Evolutionary conservation across 2,113 vertebrate species (phyloP), one percentile per base, ranked within the genome.

Genomic region (Xenus cinereus): DNA sequence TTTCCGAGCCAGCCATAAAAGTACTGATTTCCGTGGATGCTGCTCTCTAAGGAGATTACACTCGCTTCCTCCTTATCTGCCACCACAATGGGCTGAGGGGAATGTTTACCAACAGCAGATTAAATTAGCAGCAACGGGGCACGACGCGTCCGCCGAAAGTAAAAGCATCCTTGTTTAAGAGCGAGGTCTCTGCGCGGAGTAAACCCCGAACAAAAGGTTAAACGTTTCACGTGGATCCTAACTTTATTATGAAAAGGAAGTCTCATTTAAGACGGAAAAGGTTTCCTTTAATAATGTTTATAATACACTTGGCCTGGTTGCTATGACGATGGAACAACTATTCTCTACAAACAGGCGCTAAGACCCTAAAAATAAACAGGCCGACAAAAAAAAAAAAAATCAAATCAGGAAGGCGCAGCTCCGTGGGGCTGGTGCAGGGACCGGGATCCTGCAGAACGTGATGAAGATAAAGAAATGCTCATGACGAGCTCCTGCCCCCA

Each of bases 331-430:
- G 87, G 83, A 79, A 94, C 97, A 94, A 96, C 90, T 93, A 14
- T 94, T 97, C 96, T 68, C 95, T 84, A 77, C 91, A 91, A 97
- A 96, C 95, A 93, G 95, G 89, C 94, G 32, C 71, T 46, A 77
- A 66, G 78, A 93, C 89, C 96, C 89, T 90, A 97, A 96, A 95
- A 96, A 97, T 88, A 96, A 97, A 96, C 84, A 97, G 87, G 73
- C 62, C 41, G 51, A 37, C 11, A 16, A 56, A 24, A 35, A 24
- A 60, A 81, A 41, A 23, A 59, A n/a, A n/a, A 22, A n/a, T n/a
- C 67, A 79, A 92, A 89, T 78, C 93, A 68, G 39, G 78, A 57
- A 64, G 12, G 4, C 5, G 54, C 59, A 54, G 80, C 72, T 77
- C 26, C 22, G 94, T 51, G 63, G 20, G 73, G 64, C 71, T 39